Conservation (phyloP, 2,113 vertebrate genomes). For the Pollimyrus isidori region DNA sequence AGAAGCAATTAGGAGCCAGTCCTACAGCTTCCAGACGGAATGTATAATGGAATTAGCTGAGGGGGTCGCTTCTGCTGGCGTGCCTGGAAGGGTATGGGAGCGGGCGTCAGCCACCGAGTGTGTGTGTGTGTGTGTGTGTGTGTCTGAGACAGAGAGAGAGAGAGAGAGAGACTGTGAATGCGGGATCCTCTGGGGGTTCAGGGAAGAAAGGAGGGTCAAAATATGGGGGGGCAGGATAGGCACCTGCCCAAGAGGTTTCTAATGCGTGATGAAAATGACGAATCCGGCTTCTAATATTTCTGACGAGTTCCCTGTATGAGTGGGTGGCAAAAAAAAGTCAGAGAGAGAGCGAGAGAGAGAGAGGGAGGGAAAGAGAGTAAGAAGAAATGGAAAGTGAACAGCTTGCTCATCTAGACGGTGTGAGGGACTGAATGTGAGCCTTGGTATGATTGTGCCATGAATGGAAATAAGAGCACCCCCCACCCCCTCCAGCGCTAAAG, state of each 20-base stretch:
- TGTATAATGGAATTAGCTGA: slow-evolving; percentile 69
- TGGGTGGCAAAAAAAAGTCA: slow-evolving; percentile 19
- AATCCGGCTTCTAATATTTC: slow-evolving; percentile 7
- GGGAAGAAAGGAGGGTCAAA: background rate
- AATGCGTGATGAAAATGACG: slow-evolving; percentile 9
- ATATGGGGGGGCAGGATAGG: background rate
- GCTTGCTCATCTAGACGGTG: background rate
- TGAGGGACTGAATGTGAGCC: slow-evolving; percentile 13
- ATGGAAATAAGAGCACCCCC: slow-evolving; percentile 18
- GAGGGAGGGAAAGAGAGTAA: slow-evolving; percentile 5
- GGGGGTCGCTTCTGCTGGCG: slow-evolving; percentile 42
- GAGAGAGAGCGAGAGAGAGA: slow-evolving; percentile 4
- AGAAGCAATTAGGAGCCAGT: slow-evolving; percentile 73
- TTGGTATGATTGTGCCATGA: slow-evolving; percentile 20
- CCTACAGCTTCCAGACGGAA: slow-evolving; percentile 66
- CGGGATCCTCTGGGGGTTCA: background rate
- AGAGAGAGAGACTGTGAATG: slow-evolving; percentile 6
- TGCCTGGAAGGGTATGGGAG: slow-evolving; percentile 38
- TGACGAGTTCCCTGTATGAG: slow-evolving; percentile 13
- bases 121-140: slow-evolving; percentile 21
- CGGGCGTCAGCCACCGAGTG: slow-evolving; percentile 12
- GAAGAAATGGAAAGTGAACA: background rate
- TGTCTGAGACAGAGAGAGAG: slow-evolving; percentile 22
- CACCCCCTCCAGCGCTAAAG: background rate
- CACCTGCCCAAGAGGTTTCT: slow-evolving; percentile 22